Percentiles rank a stretch among this genome's conserved stretches.
Conservation (phyloP, 1,140 invertebrate species). For the Tetragonula clypearis region DNA sequence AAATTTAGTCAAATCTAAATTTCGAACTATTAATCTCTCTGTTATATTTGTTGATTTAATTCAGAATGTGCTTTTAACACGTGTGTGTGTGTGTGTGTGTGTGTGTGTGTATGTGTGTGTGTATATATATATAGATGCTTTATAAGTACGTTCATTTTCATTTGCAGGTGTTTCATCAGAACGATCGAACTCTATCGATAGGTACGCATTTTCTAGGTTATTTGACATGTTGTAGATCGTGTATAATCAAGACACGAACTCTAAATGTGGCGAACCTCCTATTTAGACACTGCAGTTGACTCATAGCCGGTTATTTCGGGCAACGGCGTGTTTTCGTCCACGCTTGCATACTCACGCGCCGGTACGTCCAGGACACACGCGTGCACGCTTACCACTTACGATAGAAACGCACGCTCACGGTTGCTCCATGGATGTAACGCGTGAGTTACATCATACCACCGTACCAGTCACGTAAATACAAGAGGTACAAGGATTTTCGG, state of each 20-base stretch:
- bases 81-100: no score
- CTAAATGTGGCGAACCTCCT: conserved; percentile 72
- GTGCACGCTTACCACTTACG: conserved; percentile 25
- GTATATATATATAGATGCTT: neutral
- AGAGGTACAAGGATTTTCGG: conserved; percentile 38
- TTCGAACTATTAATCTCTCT: no score
- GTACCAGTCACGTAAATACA: neutral
- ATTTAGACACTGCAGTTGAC: conserved; percentile 74
- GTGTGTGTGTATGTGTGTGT: no score
- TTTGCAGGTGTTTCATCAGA: neutral
- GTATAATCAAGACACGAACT: conserved; percentile 72
- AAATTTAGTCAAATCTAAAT: no score
- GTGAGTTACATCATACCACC: conserved; percentile 58
- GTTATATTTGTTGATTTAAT: no score
- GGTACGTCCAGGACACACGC: conserved; percentile 19
- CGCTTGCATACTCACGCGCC: conserved; percentile 52
- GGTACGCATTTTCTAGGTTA: conserved; percentile 63
- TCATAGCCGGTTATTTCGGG: conserved; percentile 71
- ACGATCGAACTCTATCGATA: conserved; percentile 48
- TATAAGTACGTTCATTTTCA: neutral
- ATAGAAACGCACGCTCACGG: conserved; percentile 8
- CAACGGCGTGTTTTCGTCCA: conserved; percentile 70
- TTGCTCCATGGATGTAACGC: conserved; percentile 17
- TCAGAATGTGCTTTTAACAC: no score
- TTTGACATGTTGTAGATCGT: conserved; percentile 56